Conservation (phyloP, 2,888 invertebrate genomes). For the Siphonodentalium dalli region DNA sequence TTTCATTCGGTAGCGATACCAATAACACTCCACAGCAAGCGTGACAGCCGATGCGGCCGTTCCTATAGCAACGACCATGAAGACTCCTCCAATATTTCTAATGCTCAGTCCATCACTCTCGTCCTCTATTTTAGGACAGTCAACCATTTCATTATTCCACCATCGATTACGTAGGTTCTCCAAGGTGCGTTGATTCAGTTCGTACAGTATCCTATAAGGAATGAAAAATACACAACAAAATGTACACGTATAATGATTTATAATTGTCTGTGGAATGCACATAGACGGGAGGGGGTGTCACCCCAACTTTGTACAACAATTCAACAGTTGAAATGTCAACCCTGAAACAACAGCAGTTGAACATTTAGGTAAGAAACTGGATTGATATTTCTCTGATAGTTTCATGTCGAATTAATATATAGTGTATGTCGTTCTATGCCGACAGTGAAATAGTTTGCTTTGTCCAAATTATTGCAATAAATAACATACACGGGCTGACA, state of each 20-base stretch:
- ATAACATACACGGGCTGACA: too few species aligned
- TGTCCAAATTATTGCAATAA: too few species aligned
- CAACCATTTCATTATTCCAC: slow-evolving; percentile 82
- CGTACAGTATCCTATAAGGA: slow-evolving; percentile 79
- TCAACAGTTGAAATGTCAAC: too few species aligned
- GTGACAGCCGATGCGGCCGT: slow-evolving; percentile 91
- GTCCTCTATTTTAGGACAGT: slow-evolving; percentile 84
- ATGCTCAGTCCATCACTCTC: slow-evolving; percentile 97
- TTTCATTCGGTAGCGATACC: slow-evolving; percentile 46
- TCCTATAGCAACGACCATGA: slow-evolving; percentile 95
- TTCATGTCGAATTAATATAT: too few species aligned
- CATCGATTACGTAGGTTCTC: slow-evolving; percentile 94
- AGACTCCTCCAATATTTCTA: slow-evolving; percentile 95
- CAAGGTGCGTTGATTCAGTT: slow-evolving; percentile 89
- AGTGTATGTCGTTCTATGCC: too few species aligned
- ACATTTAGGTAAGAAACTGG: not conserved
- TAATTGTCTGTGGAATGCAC: too few species aligned
- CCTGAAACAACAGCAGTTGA: not conserved
- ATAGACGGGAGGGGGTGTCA: too few species aligned
- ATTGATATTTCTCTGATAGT: not conserved
- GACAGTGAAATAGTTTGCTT: too few species aligned
- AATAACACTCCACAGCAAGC: slow-evolving; percentile 84
- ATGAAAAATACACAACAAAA: not conserved
- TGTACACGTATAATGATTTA: too few species aligned
- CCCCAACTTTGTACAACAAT: too few species aligned